Base-by-base conservation (phyloP, 1,140 invertebrate species). In the Nymphalis io region DNA sequence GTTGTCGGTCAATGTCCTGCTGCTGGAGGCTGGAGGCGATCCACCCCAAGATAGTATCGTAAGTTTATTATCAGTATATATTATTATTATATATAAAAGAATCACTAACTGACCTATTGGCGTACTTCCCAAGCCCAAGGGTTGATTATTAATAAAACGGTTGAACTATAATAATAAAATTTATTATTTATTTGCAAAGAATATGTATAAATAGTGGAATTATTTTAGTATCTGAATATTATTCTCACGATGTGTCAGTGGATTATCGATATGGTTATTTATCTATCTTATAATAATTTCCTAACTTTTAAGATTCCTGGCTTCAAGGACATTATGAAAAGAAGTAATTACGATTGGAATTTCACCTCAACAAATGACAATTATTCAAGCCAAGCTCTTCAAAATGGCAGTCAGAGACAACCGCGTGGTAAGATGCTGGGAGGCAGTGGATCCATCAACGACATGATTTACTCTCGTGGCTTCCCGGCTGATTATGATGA, bases 401-500 rank as follows among this genome's bases (percentile, higher is more conserved):
- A 62, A 21, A 60, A 59, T 3, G 83, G 84, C 2, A 75, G 68
- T 1, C 82, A 88, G 71, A 71, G 62, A 8, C 88, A 90, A 90
- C 92, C 93, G 0, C 88, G 91, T 2, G 93, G 93, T 8, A 93
- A 93, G 81, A 89, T 91, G 67, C 80, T 95, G 55, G 96, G 96
- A 3, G 96, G 96, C 6, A 94, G 94, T 16, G 96, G 95, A 38
- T 94, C 94, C 3, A 90, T 97, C 13, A 97, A 97, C 82, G 95
- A 95, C 66, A 96, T 97, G 96, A 94, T 96, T 11, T 96, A 97
- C 81, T 94, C 96, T 0, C 87, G 96, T 55, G 96, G 96, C 0
- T 95, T 96, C 84, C 93, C 93, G 21, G 78, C 83, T 3, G 96
- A 97, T 81, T 97, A 96, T 80, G 94, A 97, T 76, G 84, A 93